phyloP scores from a whole-genome alignment of 2,797 vertebrate species.

The Gymnoscopelus braueri region DNA sequence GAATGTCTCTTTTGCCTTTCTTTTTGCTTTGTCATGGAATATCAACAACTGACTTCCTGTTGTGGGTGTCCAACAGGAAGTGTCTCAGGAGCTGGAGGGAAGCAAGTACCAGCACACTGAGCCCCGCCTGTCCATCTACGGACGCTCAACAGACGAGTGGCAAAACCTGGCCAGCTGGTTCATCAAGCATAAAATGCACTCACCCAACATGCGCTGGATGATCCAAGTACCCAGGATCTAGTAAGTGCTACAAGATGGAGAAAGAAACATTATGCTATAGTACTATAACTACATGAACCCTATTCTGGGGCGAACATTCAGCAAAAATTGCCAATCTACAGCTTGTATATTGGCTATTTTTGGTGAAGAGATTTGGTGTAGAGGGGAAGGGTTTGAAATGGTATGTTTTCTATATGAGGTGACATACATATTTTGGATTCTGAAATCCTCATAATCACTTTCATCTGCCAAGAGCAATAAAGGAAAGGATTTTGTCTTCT shows the following conservation, averaged over 20 bases:
- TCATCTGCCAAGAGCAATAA: too few relatives aligned
- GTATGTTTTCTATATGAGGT: too few relatives aligned
- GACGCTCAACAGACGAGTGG: slow-evolving; percentile 91
- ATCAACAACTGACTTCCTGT: slow-evolving; percentile 23
- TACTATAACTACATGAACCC: not conserved
- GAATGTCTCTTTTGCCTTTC: not conserved
- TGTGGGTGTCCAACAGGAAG: slow-evolving; percentile 83
- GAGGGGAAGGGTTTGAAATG: too few relatives aligned
- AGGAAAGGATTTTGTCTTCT: too few relatives aligned
- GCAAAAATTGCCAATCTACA: too few relatives aligned
- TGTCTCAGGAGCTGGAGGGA: slow-evolving; percentile 90
- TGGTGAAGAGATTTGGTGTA: too few relatives aligned
- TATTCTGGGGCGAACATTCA: too few relatives aligned
- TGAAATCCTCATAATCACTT: too few relatives aligned
- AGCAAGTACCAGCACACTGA: slow-evolving; percentile 97
- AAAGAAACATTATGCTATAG: not conserved
- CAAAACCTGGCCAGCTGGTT: slow-evolving; percentile 90
- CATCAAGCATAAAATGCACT: slow-evolving; percentile 93
- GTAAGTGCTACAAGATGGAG: slow-evolving; percentile 81
- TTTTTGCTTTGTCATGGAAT: slow-evolving; percentile 22
- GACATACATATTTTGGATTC: too few relatives aligned
- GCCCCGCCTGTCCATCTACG: slow-evolving; percentile 94
- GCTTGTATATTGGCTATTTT: too few relatives aligned
- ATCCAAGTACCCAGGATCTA: slow-evolving; percentile 98
- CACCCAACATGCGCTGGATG: slow-evolving; percentile 96